These are phyloP conservation scores for Zoanthus gigantus DNA, from an alignment of 92 coral and sea anemone genomes.

Conservation along the genomic window DNA sequence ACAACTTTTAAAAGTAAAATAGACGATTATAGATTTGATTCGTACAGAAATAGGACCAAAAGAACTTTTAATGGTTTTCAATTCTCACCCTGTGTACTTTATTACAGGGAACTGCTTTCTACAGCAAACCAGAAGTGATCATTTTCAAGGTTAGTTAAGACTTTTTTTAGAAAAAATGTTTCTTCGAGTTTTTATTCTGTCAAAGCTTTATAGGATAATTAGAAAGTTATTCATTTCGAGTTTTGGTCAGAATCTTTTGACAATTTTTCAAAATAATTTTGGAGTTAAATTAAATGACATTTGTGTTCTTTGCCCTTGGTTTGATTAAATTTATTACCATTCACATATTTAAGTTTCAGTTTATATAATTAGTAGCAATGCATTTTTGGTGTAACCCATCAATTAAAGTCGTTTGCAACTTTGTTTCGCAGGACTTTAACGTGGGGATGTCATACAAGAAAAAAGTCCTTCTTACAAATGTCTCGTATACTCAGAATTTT, in stretches of 20 bases:
- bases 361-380: not conserved
- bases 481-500: conserved; percentile 97
- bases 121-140: conserved; percentile 98
- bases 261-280: no score
- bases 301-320: no score
- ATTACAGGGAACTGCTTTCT: conserved; percentile 97
- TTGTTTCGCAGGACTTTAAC: conserved; percentile 87
- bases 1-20: not conserved
- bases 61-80: no score
- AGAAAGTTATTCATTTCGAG: no score
- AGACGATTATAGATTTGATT: not conserved
- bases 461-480: conserved; percentile 91
- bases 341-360: not conserved
- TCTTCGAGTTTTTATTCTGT: no score
- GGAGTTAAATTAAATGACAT: no score
- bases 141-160: conserved; percentile 82
- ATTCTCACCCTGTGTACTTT: not conserved
- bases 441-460: conserved; percentile 95
- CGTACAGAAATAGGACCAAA: not conserved
- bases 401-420: not conserved
- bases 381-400: not conserved
- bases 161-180: not conserved
- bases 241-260: no score
- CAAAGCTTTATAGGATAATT: no score
- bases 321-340: no score